These are phyloP conservation scores for Melipona bicolor DNA, from an alignment of 2,888 invertebrate species.

Conservation along the genomic window DNA sequence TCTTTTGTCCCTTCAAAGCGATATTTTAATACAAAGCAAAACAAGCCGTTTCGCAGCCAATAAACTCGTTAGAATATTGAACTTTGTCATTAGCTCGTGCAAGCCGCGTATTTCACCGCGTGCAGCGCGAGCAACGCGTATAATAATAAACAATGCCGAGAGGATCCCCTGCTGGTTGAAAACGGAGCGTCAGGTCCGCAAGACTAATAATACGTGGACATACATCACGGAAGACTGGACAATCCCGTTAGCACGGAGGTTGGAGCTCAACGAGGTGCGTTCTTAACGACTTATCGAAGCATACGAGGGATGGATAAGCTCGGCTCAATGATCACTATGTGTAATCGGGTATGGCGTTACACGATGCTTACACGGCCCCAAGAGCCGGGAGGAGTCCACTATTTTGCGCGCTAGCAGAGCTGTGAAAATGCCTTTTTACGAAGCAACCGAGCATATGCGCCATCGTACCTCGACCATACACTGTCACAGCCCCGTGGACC, in stretches of 20 bases:
- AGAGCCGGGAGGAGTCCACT: conserved; percentile 50
- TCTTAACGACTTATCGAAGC: conserved; percentile 81
- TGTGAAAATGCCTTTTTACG: conserved; percentile 76
- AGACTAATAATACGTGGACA: conserved; percentile 66
- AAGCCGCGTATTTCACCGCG: not conserved
- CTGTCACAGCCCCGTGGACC: conserved; percentile 58
- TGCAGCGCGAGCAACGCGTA: not conserved
- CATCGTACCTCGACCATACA: conserved; percentile 66
- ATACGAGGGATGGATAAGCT: conserved; percentile 70
- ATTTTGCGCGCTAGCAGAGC: conserved; percentile 72
- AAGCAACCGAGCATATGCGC: conserved; percentile 72
- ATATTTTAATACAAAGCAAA: no score
- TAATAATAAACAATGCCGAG: conserved; percentile 26
- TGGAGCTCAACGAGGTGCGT: conserved; percentile 73
- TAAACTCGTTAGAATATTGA: not conserved
- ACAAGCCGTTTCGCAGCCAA: no score
- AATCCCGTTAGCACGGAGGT: conserved; percentile 52
- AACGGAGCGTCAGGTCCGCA: conserved; percentile 43
- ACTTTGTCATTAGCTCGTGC: not conserved
- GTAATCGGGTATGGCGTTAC: conserved; percentile 80
- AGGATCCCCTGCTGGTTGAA: conserved; percentile 8
- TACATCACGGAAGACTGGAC: conserved; percentile 59
- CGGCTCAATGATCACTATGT: conserved; percentile 78
- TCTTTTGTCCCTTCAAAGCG: no score
- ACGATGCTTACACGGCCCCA: conserved; percentile 68